Evolutionary conservation across 2,113 vertebrate genomes (phyloP).

Genomic region (Anguilla rostrata): DNA sequence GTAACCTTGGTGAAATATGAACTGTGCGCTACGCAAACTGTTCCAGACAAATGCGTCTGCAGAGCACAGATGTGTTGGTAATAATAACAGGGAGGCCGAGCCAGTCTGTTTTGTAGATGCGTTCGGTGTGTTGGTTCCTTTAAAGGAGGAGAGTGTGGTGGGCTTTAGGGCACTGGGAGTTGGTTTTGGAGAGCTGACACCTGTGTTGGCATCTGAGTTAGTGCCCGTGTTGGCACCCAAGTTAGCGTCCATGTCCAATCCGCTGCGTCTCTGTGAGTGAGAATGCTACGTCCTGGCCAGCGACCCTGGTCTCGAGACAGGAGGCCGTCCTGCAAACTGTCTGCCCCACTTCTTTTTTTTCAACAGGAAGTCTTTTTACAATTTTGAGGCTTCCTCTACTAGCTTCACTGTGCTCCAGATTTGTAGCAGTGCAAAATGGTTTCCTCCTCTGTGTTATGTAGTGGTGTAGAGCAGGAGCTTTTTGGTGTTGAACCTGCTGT

Average conservation of each 20-base stretch:
- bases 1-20: neutral
- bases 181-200: neutral
- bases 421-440: neutral
- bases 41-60: neutral
- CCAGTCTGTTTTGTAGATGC: neutral
- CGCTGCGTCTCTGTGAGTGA: too few relatives aligned
- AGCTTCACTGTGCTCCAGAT: neutral
- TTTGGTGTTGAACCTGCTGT: neutral
- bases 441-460: neutral
- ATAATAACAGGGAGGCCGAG: neutral
- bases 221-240: too few relatives aligned
- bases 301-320: neutral
- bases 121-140: neutral
- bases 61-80: neutral
- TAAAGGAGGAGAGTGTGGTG: neutral
- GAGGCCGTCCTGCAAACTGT: neutral
- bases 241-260: too few relatives aligned
- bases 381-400: neutral
- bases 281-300: too few relatives aligned
- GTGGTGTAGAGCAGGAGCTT: neutral
- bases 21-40: too few relatives aligned
- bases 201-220: too few relatives aligned
- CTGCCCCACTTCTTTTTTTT: neutral
- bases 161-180: neutral
- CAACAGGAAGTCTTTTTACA: neutral